phyloP scores from a whole-genome alignment of 2,113 vertebrate species.

The Corydoras sp. region DNA sequence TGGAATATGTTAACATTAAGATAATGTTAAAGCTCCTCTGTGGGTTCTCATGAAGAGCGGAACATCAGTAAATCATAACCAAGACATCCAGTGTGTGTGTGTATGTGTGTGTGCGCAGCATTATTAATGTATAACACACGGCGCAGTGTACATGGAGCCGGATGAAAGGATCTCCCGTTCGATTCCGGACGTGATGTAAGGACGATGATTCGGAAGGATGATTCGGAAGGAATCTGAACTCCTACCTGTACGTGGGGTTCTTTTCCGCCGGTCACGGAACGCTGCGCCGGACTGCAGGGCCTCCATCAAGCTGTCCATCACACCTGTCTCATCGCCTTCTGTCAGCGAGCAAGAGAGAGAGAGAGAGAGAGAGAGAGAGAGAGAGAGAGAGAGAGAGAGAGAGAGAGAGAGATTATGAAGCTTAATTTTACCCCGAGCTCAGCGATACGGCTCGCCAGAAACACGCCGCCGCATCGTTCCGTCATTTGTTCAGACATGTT shows the following conservation, averaged over 20 bases:
- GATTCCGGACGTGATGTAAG: not conserved
- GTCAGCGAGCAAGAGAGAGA: conserved; percentile 38
- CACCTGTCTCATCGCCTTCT: conserved; percentile 96
- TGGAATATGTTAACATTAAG: conserved; percentile 52
- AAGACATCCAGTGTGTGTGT: too few relatives aligned
- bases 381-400: conserved; percentile 19
- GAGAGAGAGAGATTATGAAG: conserved; percentile 5
- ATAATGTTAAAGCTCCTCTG: conserved; percentile 49
- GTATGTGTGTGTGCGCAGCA: too few relatives aligned
- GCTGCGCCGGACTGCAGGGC: conserved; percentile 95
- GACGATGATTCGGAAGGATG: not conserved
- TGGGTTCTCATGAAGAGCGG: conserved; percentile 5
- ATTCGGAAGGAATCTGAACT: not conserved
- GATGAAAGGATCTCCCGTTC: too few relatives aligned
- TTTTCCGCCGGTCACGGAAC: conserved; percentile 93
- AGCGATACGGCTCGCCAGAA: not conserved
- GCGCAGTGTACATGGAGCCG: too few relatives aligned
- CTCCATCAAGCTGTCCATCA: conserved; percentile 97
- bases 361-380: conserved; percentile 26
- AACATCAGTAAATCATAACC: too few relatives aligned
- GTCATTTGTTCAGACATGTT: too few relatives aligned
- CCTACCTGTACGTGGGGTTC: conserved; percentile 76
- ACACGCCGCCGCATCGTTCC: not conserved
- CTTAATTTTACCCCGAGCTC: not conserved
- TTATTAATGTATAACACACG: too few relatives aligned